phyloP scores from a whole-genome alignment of 2,797 vertebrate genomes.

The Tenualosa thibaudeaui region DNA sequence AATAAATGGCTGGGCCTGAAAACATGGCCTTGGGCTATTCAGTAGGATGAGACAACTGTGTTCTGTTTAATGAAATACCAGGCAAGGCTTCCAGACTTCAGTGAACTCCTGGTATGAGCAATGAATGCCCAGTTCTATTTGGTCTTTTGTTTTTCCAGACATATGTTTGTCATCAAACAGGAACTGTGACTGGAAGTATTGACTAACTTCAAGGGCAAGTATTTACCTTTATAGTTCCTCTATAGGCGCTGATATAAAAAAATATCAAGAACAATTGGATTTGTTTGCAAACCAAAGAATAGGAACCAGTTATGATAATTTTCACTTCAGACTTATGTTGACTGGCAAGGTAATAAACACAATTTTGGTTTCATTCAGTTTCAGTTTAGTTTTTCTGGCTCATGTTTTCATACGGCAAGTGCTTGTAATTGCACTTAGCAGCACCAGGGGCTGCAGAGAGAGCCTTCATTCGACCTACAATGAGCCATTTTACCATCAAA shows the following conservation, averaged over 20 bases:
- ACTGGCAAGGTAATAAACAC: too few species aligned
- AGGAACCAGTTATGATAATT: too few species aligned
- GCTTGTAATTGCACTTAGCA: too few species aligned
- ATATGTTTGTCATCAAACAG: not conserved
- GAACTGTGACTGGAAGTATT: not conserved
- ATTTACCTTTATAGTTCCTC: not conserved
- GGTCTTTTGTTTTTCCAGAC: not conserved
- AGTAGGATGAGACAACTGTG: conserved; percentile 31
- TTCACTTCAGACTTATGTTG: too few species aligned
- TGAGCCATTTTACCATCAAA: too few species aligned
- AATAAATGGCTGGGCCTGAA: conserved; percentile 26
- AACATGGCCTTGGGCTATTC: conserved; percentile 27
- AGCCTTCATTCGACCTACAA: too few species aligned
- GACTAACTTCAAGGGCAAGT: not conserved
- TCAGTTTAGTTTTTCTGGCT: too few species aligned
- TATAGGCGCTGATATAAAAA: not conserved
- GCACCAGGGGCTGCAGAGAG: too few species aligned
- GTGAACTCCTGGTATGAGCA: conserved; percentile 13
- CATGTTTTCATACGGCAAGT: too few species aligned
- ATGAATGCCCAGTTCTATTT: conserved; percentile 8
- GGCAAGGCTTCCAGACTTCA: conserved; percentile 21
- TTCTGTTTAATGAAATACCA: conserved; percentile 19
- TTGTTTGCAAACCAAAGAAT: too few species aligned
- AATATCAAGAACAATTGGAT: too few species aligned
- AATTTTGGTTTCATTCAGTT: too few species aligned